Base-by-base conservation (phyloP, 2,797 vertebrate genomes). In the Liasis olivaceus region DNA sequence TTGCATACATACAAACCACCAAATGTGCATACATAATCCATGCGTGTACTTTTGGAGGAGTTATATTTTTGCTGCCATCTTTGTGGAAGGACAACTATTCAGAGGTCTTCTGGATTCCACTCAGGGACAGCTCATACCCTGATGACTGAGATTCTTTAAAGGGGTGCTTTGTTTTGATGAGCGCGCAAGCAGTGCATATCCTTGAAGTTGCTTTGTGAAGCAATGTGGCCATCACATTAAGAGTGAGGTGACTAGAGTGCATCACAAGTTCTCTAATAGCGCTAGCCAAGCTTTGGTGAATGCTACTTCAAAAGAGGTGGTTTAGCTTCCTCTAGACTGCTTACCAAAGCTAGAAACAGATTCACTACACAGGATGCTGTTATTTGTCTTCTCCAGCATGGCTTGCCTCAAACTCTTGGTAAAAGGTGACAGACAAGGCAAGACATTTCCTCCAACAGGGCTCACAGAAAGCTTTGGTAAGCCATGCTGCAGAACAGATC, bases 21-120 rank as follows among this genome's bases (percentile, higher is more conserved):
- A 81, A 47, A 77, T 77, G 72, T 77, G 36, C 72, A 42, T 85
- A 87, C 84, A 59, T 54, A 89, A 92, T 51, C 51, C 86, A 88
- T 88, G 54, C 31, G 85, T 63, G 54, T 28, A 59, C 22, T 11
- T 47, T 85, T 42, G 24, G 6, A 14, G 63, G 12, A 58, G 24
- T 85, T 92, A 69, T 12, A 60, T 7, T 24, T 63, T 88, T 63
- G 87, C 59, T 42, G 5, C 11, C 5, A 14, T 17, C 72, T 77
- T 77, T 77, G 64, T 63, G 13, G 58, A 84, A 84, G 59, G 28
- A n/a, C 8, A 47, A 81, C 15, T 72, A 72, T 56, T n/a, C 66
- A 63, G 36, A 90, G 59, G 47, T 26, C 60, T 88, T 47, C 36
- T 62, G 24, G 59, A 88, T 88, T 88, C 31, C 24, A 26, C 11